These are phyloP conservation scores for Chloromyia formosa DNA, from an alignment of 2,888 invertebrate species.

Conservation along the genomic window DNA sequence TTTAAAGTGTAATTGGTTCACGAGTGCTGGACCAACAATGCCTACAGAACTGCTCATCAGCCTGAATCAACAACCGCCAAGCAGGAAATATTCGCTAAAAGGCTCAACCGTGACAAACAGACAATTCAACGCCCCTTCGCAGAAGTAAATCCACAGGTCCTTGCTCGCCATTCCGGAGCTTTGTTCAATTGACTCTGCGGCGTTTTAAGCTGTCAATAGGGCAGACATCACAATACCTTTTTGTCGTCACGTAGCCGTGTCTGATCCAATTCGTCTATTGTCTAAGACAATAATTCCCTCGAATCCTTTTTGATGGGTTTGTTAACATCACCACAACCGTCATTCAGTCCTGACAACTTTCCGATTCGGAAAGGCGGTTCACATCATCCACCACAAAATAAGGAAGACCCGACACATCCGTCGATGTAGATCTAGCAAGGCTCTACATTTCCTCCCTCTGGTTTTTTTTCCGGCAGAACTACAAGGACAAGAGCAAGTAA, in stretches of 20 bases:
- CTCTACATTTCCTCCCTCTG: neutral
- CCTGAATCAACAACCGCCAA: no score
- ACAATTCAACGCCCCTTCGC: no score
- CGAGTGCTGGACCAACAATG: no score
- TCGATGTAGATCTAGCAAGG: slow-evolving; percentile 20
- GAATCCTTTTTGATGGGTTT: slow-evolving; percentile 1
- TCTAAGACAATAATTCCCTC: slow-evolving; percentile 15
- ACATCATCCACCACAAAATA: neutral
- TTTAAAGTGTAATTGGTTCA: no score
- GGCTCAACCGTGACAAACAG: no score
- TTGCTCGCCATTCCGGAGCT: neutral
- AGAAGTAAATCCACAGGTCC: neutral
- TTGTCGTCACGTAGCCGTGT: no score
- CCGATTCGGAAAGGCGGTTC: no score
- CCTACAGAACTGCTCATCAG: no score
- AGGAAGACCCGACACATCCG: neutral
- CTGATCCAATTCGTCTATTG: neutral
- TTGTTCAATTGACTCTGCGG: neutral
- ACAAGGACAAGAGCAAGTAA: no score
- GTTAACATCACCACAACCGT: neutral
- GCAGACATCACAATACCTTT: neutral
- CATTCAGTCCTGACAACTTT: no score
- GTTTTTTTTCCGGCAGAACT: neutral
- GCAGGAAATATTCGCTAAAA: no score
- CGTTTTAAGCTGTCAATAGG: neutral